phyloP scores from a whole-genome alignment of 2,113 vertebrate genomes.

The Mystacornis crossleyi region DNA sequence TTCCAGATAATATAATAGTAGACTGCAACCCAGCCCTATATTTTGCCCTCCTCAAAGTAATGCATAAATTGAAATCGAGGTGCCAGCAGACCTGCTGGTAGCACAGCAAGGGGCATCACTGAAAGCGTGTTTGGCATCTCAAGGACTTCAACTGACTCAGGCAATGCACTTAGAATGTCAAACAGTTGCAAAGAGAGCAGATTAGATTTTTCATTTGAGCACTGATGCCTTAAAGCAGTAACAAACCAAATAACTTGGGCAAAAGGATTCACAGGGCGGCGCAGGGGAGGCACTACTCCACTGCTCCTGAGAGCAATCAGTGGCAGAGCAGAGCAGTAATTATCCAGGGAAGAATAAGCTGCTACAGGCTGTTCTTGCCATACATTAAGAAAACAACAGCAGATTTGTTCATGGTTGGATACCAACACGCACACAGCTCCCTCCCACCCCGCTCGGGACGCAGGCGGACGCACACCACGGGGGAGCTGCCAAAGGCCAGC shows the following conservation, averaged over 20 bases:
- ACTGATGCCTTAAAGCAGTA: constrained; percentile 3
- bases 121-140: not conserved
- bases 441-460: accelerated
- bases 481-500: not conserved
- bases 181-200: not conserved
- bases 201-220: not conserved
- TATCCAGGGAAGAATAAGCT: not conserved
- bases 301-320: not conserved
- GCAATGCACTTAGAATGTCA: not conserved
- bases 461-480: accelerated
- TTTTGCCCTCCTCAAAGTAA: not conserved
- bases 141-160: not conserved
- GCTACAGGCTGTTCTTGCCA: not conserved
- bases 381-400: not conserved
- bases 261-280: not conserved
- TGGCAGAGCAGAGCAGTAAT: not conserved
- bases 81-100: not conserved
- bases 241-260: not conserved
- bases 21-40: not conserved
- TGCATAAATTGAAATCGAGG: not conserved
- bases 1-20: not conserved
- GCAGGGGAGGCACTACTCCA: not conserved
- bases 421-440: not conserved
- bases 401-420: not conserved
- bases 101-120: not conserved